These are phyloP conservation scores for Ornithoptera alexandrae DNA, from an alignment of 2,888 invertebrate species.

Conservation along the genomic window DNA sequence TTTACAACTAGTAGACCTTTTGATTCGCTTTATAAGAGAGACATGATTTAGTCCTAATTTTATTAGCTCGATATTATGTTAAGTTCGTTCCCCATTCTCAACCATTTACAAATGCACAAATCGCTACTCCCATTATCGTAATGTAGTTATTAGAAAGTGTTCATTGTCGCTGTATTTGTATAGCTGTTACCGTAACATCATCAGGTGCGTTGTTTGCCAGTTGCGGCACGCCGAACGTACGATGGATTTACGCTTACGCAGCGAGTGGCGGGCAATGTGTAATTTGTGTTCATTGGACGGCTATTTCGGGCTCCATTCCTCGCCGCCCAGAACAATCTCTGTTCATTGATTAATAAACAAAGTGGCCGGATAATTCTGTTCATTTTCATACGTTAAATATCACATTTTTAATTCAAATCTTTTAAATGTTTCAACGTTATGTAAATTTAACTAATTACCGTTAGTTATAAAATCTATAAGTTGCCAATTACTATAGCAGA, in stretches of 20 bases:
- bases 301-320: constrained; percentile 57
- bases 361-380: constrained; percentile 1
- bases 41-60: too few relatives aligned
- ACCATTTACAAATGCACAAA: too few relatives aligned
- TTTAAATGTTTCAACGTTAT: not conserved
- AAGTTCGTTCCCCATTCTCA: too few relatives aligned
- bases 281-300: constrained; percentile 55
- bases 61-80: too few relatives aligned
- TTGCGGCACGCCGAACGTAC: constrained; percentile 47
- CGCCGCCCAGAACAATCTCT: constrained; percentile 40
- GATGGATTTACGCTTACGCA: constrained; percentile 42
- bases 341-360: constrained; percentile 36
- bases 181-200: constrained; percentile 24
- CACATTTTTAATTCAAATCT: not conserved
- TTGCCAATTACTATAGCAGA: too few relatives aligned
- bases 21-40: too few relatives aligned
- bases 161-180: not conserved
- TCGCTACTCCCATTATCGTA: too few relatives aligned
- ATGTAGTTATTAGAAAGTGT: not conserved
- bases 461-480: not conserved
- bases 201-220: constrained; percentile 35
- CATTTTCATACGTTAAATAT: constrained; percentile 6
- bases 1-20: too few relatives aligned
- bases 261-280: constrained; percentile 44
- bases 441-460: not conserved